These are phyloP conservation scores for Macquaria ambigua DNA, from an alignment of 2,113 vertebrate species.

Conservation along the genomic window DNA sequence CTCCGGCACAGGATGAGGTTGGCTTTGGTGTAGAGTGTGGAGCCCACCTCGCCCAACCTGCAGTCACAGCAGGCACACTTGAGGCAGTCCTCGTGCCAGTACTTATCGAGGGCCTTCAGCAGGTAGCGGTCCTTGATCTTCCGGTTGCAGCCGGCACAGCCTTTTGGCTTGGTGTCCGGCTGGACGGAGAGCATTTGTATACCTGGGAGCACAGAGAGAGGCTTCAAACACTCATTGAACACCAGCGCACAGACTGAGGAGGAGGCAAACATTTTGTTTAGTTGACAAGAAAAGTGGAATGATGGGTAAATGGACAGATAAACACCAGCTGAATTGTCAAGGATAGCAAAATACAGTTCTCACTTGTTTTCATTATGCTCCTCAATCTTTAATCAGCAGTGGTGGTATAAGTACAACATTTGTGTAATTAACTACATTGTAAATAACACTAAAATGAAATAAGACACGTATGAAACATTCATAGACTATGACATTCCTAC, in stretches of 20 bases:
- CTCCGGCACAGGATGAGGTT: constrained; percentile 98
- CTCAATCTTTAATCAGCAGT: background rate
- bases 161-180: constrained; percentile 99
- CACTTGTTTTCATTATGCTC: background rate
- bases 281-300: background rate
- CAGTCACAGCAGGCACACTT: constrained; percentile 99
- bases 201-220: constrained; percentile 81
- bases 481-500: too few species aligned
- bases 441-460: background rate
- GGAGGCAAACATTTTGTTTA: background rate
- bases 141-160: constrained; percentile 99
- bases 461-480: background rate
- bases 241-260: background rate
- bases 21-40: constrained; percentile 98
- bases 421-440: background rate
- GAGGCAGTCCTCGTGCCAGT: constrained; percentile 99
- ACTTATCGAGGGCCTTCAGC: constrained; percentile 98
- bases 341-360: background rate
- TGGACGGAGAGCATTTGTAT: constrained; percentile 99
- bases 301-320: background rate
- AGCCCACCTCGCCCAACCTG: constrained; percentile 97
- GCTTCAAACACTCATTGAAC: background rate
- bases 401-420: background rate
- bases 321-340: background rate
- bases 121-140: constrained; percentile 99